phyloP scores from a whole-genome alignment of 2,797 vertebrate genomes.

The Xerus rutilus region DNA sequence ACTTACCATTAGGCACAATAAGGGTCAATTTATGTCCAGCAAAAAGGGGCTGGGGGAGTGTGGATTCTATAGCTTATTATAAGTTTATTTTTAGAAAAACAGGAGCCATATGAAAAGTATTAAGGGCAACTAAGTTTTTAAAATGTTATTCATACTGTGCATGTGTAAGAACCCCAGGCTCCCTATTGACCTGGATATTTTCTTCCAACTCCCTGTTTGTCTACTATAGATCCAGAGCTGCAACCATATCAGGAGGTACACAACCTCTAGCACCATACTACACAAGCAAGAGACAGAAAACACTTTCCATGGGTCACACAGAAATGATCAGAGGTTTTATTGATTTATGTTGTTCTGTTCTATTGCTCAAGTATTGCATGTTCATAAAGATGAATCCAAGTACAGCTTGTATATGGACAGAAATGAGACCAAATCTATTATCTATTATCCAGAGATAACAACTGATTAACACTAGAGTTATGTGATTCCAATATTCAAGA shows the following conservation, averaged over 20 bases:
- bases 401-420: neutral
- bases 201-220: neutral
- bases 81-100: constrained; percentile 12
- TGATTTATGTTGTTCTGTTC: neutral
- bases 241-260: neutral
- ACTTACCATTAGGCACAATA: neutral
- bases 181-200: neutral
- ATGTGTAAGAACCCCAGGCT: neutral
- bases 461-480: neutral
- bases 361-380: neutral
- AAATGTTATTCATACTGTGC: neutral
- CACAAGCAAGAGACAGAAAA: neutral
- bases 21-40: neutral
- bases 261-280: neutral
- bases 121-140: neutral
- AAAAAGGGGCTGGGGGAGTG: neutral
- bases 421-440: neutral
- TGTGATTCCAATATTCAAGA: neutral
- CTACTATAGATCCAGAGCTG: neutral
- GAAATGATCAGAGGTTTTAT: neutral
- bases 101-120: neutral
- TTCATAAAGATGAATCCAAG: neutral
- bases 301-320: neutral
- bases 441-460: neutral
- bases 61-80: neutral